A percentile compares a stretch with the other conserved stretches of the same genome.
Conservation (phyloP, 1,140 invertebrate genomes). For the Neotoxoptera formosana region DNA sequence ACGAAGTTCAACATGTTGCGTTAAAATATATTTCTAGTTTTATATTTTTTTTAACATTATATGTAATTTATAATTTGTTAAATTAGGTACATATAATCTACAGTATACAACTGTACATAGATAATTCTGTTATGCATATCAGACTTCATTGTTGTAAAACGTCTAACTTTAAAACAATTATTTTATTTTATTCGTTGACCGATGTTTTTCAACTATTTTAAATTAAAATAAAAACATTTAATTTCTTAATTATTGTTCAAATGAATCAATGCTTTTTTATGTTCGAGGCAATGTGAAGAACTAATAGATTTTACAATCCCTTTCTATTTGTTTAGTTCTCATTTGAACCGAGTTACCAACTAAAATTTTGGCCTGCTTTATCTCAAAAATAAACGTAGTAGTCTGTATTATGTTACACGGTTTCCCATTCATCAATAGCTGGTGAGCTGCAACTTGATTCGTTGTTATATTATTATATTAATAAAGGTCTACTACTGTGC, state of each 20-base stretch:
- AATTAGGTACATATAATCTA: not conserved
- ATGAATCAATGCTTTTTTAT: not conserved
- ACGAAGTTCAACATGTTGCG: not conserved
- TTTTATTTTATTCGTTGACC: not conserved
- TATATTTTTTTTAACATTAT: not conserved
- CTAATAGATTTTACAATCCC: not conserved
- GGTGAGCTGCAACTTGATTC: not conserved
- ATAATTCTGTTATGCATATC: not conserved
- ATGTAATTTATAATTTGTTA: no score
- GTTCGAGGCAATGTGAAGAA: not conserved
- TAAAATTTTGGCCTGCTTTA: not conserved
- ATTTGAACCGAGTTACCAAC: not conserved
- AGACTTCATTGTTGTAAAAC: not conserved
- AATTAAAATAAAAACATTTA: not conserved
- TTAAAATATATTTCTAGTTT: not conserved
- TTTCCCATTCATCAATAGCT: not conserved
- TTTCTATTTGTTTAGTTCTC: not conserved
- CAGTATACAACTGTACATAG: no score
- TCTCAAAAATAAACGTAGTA: not conserved
- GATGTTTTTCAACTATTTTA: not conserved
- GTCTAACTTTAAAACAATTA: not conserved
- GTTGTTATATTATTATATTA: constrained; percentile 23
- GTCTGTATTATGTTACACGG: not conserved
- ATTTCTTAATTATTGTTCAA: not conserved
- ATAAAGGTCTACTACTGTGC: not conserved